Evolutionary conservation across 1,140 invertebrate genomes (phyloP).

Genomic region (Bombus polaris): DNA sequence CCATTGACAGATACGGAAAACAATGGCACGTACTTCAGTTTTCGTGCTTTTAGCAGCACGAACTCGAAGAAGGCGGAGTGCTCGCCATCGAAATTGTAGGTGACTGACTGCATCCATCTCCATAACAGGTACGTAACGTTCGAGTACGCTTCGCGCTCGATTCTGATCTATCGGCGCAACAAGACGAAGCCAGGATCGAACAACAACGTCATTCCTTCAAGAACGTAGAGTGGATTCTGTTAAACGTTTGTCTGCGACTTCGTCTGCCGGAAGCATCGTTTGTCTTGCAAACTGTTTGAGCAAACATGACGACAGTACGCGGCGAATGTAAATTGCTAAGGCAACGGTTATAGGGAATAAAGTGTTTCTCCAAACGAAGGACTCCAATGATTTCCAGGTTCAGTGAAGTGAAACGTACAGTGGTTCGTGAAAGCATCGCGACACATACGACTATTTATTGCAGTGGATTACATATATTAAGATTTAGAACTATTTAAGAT

Average conservation of each 20-base stretch:
- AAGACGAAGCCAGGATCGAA: background rate
- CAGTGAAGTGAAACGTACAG: background rate
- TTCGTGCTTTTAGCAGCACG: slow-evolving; percentile 18
- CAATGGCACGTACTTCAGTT: slow-evolving; percentile 15
- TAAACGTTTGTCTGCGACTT: background rate
- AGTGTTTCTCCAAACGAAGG: background rate
- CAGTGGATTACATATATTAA: too few species aligned
- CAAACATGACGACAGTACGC: background rate
- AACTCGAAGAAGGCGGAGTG: background rate
- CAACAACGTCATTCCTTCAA: background rate
- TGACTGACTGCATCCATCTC: background rate
- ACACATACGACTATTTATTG: too few species aligned
- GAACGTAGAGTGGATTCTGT: background rate
- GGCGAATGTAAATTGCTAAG: background rate
- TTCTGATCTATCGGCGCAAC: background rate
- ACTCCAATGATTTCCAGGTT: background rate
- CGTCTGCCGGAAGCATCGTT: background rate
- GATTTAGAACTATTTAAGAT: too few species aligned
- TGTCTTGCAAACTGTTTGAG: slow-evolving; percentile 8
- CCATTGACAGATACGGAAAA: slow-evolving; percentile 10
- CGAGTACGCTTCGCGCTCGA: background rate
- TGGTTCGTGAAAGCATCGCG: background rate
- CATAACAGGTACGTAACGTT: slow-evolving; percentile 6
- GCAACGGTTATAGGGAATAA: background rate
- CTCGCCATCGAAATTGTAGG: background rate